Evolutionary conservation across 1,140 invertebrate genomes (phyloP).

Genomic region (Neodiprion fabricii): DNA sequence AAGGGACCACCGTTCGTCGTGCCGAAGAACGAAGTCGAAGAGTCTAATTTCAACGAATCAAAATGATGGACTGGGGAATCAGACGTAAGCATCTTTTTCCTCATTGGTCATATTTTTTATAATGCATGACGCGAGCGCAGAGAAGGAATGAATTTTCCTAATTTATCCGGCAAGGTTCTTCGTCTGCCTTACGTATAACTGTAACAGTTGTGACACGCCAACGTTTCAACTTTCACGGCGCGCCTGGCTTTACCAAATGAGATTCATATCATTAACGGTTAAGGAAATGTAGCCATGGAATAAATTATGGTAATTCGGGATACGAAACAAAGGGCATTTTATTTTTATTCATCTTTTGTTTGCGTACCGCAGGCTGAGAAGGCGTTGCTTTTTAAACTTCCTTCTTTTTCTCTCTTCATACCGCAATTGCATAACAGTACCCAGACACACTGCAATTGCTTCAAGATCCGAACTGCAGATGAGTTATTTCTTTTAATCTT

Average conservation of each 20-base stretch:
- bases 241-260: constrained; percentile 42
- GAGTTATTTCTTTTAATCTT: too few relatives aligned
- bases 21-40: constrained; percentile 11
- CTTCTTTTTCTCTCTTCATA: not conserved
- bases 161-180: too few relatives aligned
- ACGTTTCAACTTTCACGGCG: constrained; percentile 22
- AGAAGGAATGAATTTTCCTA: too few relatives aligned
- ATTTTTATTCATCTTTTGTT: not conserved
- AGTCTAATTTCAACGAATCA: constrained; percentile 25
- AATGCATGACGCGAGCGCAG: too few relatives aligned
- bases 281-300: constrained; percentile 9
- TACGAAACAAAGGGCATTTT: not conserved
- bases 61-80: constrained; percentile 81
- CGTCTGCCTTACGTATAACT: not conserved
- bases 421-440: too few relatives aligned
- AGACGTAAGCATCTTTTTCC: constrained; percentile 71
- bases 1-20: not conserved
- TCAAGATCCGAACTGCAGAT: too few relatives aligned
- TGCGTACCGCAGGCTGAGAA: not conserved
- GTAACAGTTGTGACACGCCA: constrained; percentile 10
- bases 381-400: not conserved
- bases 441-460: too few relatives aligned
- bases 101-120: too few relatives aligned
- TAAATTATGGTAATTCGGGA: constrained; percentile 2
- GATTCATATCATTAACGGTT: constrained; percentile 28